phyloP scores from a whole-genome alignment of 2,888 invertebrate species.

The Rotaria sp. region DNA sequence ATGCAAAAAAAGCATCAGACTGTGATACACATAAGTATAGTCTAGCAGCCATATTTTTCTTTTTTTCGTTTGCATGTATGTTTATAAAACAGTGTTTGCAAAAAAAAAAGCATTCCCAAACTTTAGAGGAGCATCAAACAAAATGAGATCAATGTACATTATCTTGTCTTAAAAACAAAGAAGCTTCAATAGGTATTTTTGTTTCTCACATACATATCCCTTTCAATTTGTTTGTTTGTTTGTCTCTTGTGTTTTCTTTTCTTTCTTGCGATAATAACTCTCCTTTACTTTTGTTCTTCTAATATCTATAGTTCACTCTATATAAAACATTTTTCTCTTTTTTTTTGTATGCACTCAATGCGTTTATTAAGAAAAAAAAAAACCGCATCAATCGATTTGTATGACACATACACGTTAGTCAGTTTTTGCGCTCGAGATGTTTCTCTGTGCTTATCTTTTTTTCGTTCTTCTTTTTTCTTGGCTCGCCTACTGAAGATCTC shows the following conservation, averaged over 20 bases:
- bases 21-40: background rate
- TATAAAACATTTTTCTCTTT: background rate
- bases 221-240: background rate
- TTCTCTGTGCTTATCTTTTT: background rate
- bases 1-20: background rate
- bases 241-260: background rate
- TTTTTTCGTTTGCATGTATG: background rate
- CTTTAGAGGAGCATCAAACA: background rate
- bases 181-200: background rate
- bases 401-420: background rate
- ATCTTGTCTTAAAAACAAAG: background rate
- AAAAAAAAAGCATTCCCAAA: background rate
- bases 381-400: background rate
- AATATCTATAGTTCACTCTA: background rate
- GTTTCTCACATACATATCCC: background rate
- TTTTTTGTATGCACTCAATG: background rate
- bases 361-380: background rate
- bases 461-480: background rate
- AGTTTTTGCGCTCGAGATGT: background rate
- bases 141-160: slow-evolving; percentile 4
- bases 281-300: background rate
- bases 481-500: background rate
- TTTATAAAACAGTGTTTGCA: slow-evolving; percentile 19
- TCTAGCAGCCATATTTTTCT: background rate
- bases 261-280: too few relatives aligned